These are phyloP conservation scores for Cephalotes varians DNA, from an alignment of 2,888 invertebrate species.

Conservation along the genomic window DNA sequence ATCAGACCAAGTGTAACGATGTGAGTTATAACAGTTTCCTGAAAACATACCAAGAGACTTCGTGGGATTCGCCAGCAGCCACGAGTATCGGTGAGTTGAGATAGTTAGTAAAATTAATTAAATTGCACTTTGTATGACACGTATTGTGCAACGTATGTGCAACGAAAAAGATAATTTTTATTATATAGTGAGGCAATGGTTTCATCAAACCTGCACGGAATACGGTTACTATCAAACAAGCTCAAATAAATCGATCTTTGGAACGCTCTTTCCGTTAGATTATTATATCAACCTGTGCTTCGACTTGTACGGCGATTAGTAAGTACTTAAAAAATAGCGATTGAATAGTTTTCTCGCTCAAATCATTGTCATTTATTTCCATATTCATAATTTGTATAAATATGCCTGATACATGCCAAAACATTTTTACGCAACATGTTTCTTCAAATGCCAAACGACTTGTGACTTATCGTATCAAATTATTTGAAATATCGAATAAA, in stretches of 20 bases:
- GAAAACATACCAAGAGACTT: conserved; percentile 37
- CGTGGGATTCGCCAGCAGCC: conserved; percentile 62
- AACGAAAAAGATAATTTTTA: not conserved
- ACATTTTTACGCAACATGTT: not conserved
- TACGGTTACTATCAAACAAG: conserved; percentile 94
- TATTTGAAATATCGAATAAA: not conserved
- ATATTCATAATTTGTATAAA: conserved; percentile 4
- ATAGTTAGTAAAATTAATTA: conserved; percentile 8
- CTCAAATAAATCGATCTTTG: conserved; percentile 89
- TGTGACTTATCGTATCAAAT: not conserved
- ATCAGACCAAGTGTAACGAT: conserved; percentile 57
- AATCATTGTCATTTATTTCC: not conserved
- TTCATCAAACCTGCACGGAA: conserved; percentile 94
- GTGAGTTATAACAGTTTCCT: conserved; percentile 70
- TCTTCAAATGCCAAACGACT: not conserved
- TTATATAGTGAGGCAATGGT: conserved; percentile 90
- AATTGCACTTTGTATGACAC: not conserved
- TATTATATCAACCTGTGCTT: conserved; percentile 86
- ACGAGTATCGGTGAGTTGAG: conserved; percentile 59
- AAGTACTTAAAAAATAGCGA: conserved; percentile 57
- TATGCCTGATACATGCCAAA: not conserved
- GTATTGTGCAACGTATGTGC: not conserved
- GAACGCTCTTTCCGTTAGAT: conserved; percentile 86
- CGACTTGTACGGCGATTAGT: conserved; percentile 85
- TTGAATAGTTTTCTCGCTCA: not conserved